These are phyloP conservation scores for Pomacea canaliculata DNA, from an alignment of 2,888 invertebrate genomes.

Conservation along the genomic window DNA sequence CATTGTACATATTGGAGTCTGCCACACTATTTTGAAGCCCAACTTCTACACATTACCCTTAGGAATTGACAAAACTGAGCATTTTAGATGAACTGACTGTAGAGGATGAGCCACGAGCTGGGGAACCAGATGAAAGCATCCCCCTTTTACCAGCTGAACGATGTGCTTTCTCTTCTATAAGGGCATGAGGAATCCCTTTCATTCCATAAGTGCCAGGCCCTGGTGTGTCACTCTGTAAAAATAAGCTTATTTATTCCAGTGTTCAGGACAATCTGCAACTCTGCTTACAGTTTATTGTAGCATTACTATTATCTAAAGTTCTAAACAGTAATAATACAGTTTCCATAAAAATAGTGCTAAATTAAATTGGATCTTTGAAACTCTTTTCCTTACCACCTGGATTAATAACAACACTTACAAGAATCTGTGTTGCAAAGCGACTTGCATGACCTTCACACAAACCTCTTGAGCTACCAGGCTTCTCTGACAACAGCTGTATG, in stretches of 20 bases:
- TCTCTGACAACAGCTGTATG: slow-evolving; percentile 52
- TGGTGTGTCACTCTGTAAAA: slow-evolving; percentile 53
- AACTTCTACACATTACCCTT: background rate
- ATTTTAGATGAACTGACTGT: slow-evolving; percentile 44
- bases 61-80: background rate
- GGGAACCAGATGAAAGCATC: slow-evolving; percentile 62
- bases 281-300: too few relatives aligned
- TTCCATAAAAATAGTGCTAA: too few relatives aligned
- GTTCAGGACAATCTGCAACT: too few relatives aligned
- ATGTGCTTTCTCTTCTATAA: slow-evolving; percentile 59
- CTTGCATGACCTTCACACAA: slow-evolving; percentile 60
- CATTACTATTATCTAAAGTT: too few relatives aligned
- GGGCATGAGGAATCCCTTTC: slow-evolving; percentile 64
- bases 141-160: slow-evolving; percentile 62
- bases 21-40: too few relatives aligned
- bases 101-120: slow-evolving; percentile 53
- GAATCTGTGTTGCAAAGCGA: slow-evolving; percentile 52
- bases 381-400: too few relatives aligned
- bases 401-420: slow-evolving; percentile 22
- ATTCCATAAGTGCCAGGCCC: slow-evolving; percentile 68
- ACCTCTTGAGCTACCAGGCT: slow-evolving; percentile 61
- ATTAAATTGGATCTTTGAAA: too few relatives aligned
- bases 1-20: too few relatives aligned
- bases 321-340: too few relatives aligned
- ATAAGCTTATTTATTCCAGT: too few relatives aligned